Base-by-base conservation (phyloP, 1,140 invertebrate genomes). In the Hyphantria cunea region DNA sequence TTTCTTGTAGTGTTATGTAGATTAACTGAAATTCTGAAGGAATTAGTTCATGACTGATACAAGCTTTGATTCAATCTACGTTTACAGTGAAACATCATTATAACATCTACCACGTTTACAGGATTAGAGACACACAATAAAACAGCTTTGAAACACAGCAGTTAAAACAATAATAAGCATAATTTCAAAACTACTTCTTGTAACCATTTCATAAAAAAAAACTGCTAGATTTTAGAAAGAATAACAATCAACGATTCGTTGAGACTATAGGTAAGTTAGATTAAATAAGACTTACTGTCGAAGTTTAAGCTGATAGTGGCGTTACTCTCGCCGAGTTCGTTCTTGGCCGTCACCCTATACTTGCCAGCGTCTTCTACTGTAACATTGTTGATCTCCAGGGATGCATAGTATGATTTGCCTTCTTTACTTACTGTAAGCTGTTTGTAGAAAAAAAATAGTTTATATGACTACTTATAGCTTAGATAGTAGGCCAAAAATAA, bases 321-420 rank as follows among this genome's bases (percentile, higher is more conserved):
- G 89, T 98, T 98, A 82, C 96, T 98, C 92, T 98, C 97, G 83
- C 97, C 97, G 69, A 98, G 94, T 90, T 98, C 97, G 92, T 98
- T 98, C 91, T 98, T 98, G 74, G 97, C 97, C 70, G 96, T 98
- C 74, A 98, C 97, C 93, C 97, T 96, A 91, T 98, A 98, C 93
- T 98, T 98, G 76, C 97, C 97, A 92, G 97, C 97, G 94, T 99
- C 97, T 93, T 98, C 97, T 79, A 98, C 96, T 59, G 96, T 98
- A 66, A 99, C 97, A 91, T 97, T 96, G 92, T 95, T 94, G 84
- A 98, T 97, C 92, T 98, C 96, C 86, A 98, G 92, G 50, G 96
- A 96, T 72, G 97, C 96, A 92, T 97, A 96, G 92, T 98, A 98
- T 74, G 96, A 97, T 88, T 97, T 96, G 60, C 96, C 96, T 90